These are phyloP conservation scores for Anabas testudineus DNA, from an alignment of 2,797 vertebrate species.

Conservation along the genomic window DNA sequence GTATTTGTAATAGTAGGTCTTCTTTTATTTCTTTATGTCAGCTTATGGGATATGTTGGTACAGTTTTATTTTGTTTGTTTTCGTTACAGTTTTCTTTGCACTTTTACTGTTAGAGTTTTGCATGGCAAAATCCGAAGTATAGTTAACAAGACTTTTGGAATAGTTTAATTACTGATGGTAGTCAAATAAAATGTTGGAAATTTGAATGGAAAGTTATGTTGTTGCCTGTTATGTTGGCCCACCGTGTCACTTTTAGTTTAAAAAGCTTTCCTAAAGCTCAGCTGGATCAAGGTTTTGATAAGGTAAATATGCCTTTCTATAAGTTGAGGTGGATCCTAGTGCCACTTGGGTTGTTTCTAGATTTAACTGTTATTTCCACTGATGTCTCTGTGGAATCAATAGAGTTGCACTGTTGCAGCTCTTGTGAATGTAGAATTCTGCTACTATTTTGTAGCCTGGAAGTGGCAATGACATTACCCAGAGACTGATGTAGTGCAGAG, in stretches of 20 bases:
- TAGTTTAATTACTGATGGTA: neutral
- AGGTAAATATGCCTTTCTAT: neutral
- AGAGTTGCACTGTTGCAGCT: slow-evolving; percentile 27
- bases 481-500: slow-evolving; percentile 70
- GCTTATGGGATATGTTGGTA: too few relatives aligned
- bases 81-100: neutral
- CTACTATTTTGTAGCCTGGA: slow-evolving; percentile 62
- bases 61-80: too few relatives aligned
- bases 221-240: neutral
- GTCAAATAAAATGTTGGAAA: neutral
- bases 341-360: slow-evolving; percentile 11
- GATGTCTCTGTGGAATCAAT: slow-evolving; percentile 31
- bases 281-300: neutral
- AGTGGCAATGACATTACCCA: slow-evolving; percentile 76
- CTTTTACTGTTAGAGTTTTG: neutral
- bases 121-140: neutral
- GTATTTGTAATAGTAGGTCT: neutral
- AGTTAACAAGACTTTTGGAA: neutral
- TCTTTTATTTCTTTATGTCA: neutral
- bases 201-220: neutral
- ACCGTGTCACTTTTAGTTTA: neutral
- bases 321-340: neutral
- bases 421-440: slow-evolving; percentile 42
- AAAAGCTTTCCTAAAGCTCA: neutral
- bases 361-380: slow-evolving; percentile 29